Conservation (phyloP, 2,888 invertebrate genomes). For the Unio delphinus region DNA sequence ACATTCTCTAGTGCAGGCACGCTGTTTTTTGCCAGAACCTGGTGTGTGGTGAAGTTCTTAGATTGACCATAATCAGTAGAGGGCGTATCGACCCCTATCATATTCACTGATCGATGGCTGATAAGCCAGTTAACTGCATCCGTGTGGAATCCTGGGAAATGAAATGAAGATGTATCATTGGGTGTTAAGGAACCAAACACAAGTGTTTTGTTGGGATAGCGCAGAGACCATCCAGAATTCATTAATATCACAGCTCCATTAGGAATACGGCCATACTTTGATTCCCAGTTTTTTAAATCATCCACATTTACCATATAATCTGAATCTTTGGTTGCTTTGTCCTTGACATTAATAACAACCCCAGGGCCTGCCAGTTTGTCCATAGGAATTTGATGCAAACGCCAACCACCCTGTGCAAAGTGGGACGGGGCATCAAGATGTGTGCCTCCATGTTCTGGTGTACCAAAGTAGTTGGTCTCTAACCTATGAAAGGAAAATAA, state of each 20-base stretch:
- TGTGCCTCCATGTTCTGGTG: conserved; percentile 78
- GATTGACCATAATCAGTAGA: conserved; percentile 77
- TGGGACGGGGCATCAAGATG: conserved; percentile 79
- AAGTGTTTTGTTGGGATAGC: conserved; percentile 59
- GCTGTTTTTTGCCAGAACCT: conserved; percentile 72
- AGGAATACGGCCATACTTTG: conserved; percentile 69
- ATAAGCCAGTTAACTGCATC: conserved; percentile 78
- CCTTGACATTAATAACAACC: conserved; percentile 54
- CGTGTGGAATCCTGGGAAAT: conserved; percentile 73
- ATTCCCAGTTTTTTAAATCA: conserved; percentile 72
- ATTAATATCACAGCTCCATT: conserved; percentile 72
- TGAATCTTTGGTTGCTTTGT: conserved; percentile 28
- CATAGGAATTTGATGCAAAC: conserved; percentile 75
- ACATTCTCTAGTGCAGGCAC: conserved; percentile 78
- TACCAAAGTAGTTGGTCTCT: conserved; percentile 74
- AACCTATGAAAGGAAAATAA: conserved; percentile 56
- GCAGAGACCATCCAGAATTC: conserved; percentile 69
- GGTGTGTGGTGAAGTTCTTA: conserved; percentile 73
- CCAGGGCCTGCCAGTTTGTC: conserved; percentile 70
- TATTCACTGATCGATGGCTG: conserved; percentile 71
- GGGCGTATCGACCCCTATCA: conserved; percentile 80
- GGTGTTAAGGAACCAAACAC: conserved; percentile 41
- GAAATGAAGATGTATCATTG: conserved; percentile 40
- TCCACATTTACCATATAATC: conserved; percentile 62
- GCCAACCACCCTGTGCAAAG: conserved; percentile 73